Evolutionary conservation across 1,140 invertebrate genomes (phyloP).

Genomic region (Drosophila ananassae): DNA sequence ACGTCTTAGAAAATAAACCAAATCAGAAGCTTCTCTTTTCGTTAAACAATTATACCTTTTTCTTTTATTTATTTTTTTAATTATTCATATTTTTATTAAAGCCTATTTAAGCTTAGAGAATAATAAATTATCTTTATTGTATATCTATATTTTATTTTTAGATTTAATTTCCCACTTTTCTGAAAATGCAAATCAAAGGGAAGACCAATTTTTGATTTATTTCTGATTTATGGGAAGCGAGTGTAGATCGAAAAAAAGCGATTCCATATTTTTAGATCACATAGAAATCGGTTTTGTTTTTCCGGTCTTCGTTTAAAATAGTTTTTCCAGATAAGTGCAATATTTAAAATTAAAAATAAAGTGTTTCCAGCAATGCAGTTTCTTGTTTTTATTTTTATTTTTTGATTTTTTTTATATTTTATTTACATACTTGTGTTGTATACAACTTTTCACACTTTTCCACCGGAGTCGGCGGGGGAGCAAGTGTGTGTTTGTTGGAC

Average conservation of each 20-base stretch:
- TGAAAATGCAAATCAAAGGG: not conserved
- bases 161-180: not conserved
- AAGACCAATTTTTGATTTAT: conserved; percentile 15
- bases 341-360: not conserved
- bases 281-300: not conserved
- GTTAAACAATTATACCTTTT: too few species aligned
- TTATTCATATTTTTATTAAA: not conserved
- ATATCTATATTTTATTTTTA: not conserved
- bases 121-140: too few species aligned
- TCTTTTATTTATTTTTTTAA: not conserved
- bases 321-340: not conserved
- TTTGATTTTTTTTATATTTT: conserved; percentile 7
- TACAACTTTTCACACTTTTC: conserved; percentile 57
- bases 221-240: conserved; percentile 62
- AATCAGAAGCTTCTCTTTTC: too few species aligned
- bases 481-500: not conserved
- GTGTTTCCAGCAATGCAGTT: not conserved
- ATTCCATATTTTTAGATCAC: conserved; percentile 48
- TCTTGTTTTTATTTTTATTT: conserved; percentile 7
- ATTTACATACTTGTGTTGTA: conserved; percentile 49
- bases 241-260: conserved; percentile 36
- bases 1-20: too few species aligned
- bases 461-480: conserved; percentile 23
- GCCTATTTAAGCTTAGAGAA: too few species aligned
- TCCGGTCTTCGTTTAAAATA: conserved; percentile 9